Evolutionary conservation across 2,888 invertebrate genomes (phyloP).

Genomic region (Chironomus riparius): DNA sequence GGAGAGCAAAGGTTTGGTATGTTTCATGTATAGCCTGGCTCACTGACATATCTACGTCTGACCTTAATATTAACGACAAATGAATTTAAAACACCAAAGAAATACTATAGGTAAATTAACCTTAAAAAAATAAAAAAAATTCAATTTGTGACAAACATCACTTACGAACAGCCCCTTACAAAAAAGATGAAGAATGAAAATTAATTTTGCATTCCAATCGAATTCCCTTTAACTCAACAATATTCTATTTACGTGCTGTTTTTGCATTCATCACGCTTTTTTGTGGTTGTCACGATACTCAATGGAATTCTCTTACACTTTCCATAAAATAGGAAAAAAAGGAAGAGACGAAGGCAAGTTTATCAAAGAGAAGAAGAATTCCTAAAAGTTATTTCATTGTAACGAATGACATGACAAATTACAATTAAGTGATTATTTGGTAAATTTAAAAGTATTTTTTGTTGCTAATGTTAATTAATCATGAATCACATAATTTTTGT

Average conservation of each 20-base stretch:
- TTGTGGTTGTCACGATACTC: neutral
- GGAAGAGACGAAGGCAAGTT: neutral
- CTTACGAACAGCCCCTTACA: too few relatives aligned
- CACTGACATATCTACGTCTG: too few relatives aligned
- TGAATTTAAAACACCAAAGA: too few relatives aligned
- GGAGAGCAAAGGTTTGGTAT: too few relatives aligned
- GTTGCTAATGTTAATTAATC: neutral
- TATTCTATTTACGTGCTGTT: neutral
- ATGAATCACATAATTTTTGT: neutral
- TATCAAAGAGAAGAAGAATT: neutral
- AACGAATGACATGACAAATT: slow-evolving; percentile 11
- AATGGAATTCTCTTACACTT: too few relatives aligned
- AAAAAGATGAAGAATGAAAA: too few relatives aligned
- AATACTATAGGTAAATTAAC: too few relatives aligned
- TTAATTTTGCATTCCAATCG: neutral
- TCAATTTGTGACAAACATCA: too few relatives aligned
- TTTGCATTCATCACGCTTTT: neutral
- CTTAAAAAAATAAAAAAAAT: too few relatives aligned
- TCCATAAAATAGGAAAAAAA: neutral
- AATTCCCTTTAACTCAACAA: neutral
- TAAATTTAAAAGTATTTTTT: neutral
- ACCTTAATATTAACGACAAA: too few relatives aligned
- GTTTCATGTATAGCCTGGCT: too few relatives aligned
- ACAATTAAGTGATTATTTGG: neutral
- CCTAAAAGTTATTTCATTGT: neutral